phyloP scores from a whole-genome alignment of 1,140 invertebrate genomes.

The Pseudomyrmex dendroicus region DNA sequence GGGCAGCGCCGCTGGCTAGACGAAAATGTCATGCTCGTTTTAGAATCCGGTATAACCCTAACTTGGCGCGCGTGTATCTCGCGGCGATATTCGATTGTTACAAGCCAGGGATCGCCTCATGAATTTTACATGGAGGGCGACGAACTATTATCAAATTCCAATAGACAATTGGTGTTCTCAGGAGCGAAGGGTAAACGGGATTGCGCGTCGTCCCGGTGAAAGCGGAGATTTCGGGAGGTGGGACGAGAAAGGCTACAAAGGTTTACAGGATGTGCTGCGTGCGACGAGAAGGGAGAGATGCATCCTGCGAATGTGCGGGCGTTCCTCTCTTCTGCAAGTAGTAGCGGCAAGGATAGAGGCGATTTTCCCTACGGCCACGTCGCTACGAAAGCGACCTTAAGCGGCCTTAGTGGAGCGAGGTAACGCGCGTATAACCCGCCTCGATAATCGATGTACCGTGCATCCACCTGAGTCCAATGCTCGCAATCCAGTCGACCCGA shows the following conservation, averaged over 20 bases:
- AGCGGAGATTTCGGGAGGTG: no score
- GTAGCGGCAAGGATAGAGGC: slow-evolving; percentile 55
- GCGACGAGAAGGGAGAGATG: background rate
- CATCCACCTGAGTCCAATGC: slow-evolving; percentile 55
- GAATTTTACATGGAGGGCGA: slow-evolving; percentile 78
- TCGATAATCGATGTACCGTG: slow-evolving; percentile 69
- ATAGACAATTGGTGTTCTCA: slow-evolving; percentile 77
- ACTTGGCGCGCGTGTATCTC: slow-evolving; percentile 55
- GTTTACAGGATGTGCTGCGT: slow-evolving; percentile 52
- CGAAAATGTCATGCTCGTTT: slow-evolving; percentile 22
- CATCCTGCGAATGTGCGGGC: slow-evolving; percentile 46
- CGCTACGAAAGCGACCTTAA: slow-evolving; percentile 37
- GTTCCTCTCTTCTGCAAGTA: slow-evolving; percentile 18
- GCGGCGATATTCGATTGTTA: slow-evolving; percentile 73
- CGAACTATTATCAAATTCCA: slow-evolving; percentile 79
- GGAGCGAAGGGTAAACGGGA: slow-evolving; percentile 38
- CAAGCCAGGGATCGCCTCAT: slow-evolving; percentile 72
- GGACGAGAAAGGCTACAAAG: slow-evolving; percentile 4
- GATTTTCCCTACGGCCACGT: background rate
- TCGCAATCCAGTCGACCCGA: slow-evolving; percentile 56
- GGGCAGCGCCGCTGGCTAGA: background rate
- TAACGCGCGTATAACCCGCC: slow-evolving; percentile 41
- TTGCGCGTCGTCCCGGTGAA: slow-evolving; percentile 8
- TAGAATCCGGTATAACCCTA: slow-evolving; percentile 34
- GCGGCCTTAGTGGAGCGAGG: background rate